Evolutionary conservation across 2,888 invertebrate genomes (phyloP).

Genomic region (Gerris lacustris): DNA sequence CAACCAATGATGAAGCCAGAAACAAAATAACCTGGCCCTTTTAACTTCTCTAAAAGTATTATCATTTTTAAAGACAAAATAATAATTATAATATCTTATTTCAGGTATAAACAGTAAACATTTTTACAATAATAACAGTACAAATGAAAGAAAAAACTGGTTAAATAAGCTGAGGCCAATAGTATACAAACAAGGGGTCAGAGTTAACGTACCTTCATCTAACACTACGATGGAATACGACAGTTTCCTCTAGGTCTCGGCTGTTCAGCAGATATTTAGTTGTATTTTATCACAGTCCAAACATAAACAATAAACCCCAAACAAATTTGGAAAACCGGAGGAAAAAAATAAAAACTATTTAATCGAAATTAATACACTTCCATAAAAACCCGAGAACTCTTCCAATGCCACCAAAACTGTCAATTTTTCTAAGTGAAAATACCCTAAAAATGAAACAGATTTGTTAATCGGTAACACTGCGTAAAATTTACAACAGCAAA

Average conservation of each 20-base stretch:
- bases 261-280: not conserved
- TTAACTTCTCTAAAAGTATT: no score
- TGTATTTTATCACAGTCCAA: not conserved
- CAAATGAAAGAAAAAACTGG: no score
- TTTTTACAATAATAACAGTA: no score
- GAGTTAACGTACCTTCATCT: not conserved
- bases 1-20: no score
- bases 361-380: not conserved
- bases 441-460: no score
- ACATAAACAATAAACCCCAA: not conserved
- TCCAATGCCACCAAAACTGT: conserved; percentile 3
- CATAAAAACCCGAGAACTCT: not conserved
- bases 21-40: no score
- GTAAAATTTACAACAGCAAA: no score
- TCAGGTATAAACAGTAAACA: no score
- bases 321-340: not conserved
- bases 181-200: not conserved
- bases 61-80: no score
- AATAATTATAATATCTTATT: no score
- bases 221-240: not conserved
- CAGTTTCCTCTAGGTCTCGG: not conserved
- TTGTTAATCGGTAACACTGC: no score
- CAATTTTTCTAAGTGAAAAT: not conserved
- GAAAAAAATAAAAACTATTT: not conserved
- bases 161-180: no score